Base-by-base conservation (phyloP, 2,113 vertebrate genomes). In the Empidonax alnorum region DNA sequence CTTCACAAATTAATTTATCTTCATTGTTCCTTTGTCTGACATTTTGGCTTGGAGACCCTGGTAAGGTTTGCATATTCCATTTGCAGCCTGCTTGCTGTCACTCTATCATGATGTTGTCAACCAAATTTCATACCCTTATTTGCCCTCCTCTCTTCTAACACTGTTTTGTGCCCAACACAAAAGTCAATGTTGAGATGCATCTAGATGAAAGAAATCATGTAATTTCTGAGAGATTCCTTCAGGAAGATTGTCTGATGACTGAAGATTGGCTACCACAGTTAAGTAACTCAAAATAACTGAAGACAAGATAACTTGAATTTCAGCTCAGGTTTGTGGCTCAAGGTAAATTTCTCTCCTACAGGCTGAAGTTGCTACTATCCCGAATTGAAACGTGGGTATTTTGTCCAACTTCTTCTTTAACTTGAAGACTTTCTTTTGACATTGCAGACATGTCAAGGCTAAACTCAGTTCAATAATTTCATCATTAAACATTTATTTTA, bases 401-500 rank as follows among this genome's bases (percentile, higher is more conserved):
- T 92, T 90, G 11, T 92, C 61, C 20, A 10, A 71, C 72, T 88
- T 92, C 42, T 63, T 92, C 28, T 77, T 93, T 90, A 88, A 89
- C 56, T 84, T 65, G 41, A 85, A 88, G 72, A 53, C 67, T 95
- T 92, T 66, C 53, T 95, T 94, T 94, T 93, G 92, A 80, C 88
- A 67, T 93, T 96, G 69, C 67, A 82, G 80, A 62, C 41, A 79
- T 61, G 77, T 73, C 69, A 84, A 72, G 71, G 46, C 77, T 96
- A 89, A 93, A 89, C 49, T 96, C 69, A 68, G 44, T 84, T 95
- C 84, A 94, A 91, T 93, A 93, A 89, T 90, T 91, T 85, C 9
- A 41, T 69, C 75, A 91, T 89, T 88, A 96, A 95, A 83, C 72
- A 85, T 93, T 93, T 87, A 93, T 87, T 94, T 91, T 95, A 96